Conservation (phyloP, 2,888 invertebrate genomes). For the Erannis defoliaria region DNA sequence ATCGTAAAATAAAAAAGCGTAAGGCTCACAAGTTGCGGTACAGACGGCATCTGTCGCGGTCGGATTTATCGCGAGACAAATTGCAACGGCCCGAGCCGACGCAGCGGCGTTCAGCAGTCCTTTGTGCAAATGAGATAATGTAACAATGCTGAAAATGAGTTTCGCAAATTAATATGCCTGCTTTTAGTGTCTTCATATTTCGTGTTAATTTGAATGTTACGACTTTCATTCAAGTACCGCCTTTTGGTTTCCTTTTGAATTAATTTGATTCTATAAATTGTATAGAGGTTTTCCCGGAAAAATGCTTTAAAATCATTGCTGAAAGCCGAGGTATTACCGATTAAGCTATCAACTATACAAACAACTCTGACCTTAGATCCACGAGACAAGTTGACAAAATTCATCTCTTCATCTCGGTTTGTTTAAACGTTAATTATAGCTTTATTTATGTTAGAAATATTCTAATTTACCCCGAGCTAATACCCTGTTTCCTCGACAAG, state of each 20-base stretch:
- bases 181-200: constrained; percentile 43
- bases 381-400: constrained; percentile 72
- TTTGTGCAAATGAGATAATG: constrained; percentile 77
- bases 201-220: constrained; percentile 25
- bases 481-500: constrained; percentile 61
- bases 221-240: constrained; percentile 10
- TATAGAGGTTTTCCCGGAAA: background rate
- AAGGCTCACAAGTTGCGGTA: constrained; percentile 61
- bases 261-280: background rate
- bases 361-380: constrained; percentile 60
- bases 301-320: background rate
- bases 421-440: constrained; percentile 77
- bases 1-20: constrained; percentile 53
- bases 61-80: constrained; percentile 81
- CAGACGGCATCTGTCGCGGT: constrained; percentile 77
- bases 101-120: constrained; percentile 55
- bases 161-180: constrained; percentile 69
- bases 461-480: constrained; percentile 75
- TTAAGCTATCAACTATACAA: constrained; percentile 46
- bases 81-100: constrained; percentile 67
- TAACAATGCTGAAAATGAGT: constrained; percentile 72
- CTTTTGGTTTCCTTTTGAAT: background rate
- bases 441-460: constrained; percentile 79
- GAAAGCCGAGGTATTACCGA: constrained; percentile 41
- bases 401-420: constrained; percentile 70